Evolutionary conservation across 2,888 invertebrate species (phyloP), one percentile per base, ranked within the genome.

Genomic region (Gryllus longicercus): DNA sequence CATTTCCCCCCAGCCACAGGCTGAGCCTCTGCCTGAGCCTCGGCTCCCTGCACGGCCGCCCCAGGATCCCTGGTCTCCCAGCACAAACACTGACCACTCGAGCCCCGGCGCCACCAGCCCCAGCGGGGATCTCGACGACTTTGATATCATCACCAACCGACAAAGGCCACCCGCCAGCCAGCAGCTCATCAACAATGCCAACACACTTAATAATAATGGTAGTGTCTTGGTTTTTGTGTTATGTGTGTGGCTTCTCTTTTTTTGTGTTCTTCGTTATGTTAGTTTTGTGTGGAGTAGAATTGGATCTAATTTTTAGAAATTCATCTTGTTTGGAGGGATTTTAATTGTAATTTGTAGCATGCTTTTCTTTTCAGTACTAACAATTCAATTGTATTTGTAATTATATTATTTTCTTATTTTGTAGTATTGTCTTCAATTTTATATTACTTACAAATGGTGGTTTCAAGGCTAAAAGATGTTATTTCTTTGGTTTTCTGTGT

Each of bases 101-200:
- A 84, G 84, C 77, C 82, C 82, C 50, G 82, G 81, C 38, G 78
- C 76, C 50, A 77, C 76, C 51, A 82, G 82, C 51, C 82, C 82
- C n/a, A 75, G 16, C 51, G 84, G 84, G 11, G 95, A 95, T 87
- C 89, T 96, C 86, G 95, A 96, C 87, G 96, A 96, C 86, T 96
- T 96, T 88, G 96, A 96, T 87, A 91, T 94, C 82, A 92, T 96
- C 83, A 94, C 94, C 82, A 95, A 95, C 88, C 91, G 96, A 82
- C 92, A 91, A 85, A 89, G 88, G 85, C 86, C 87, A 84, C 80
- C 82, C 21, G 82, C 82, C 78, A 83, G 82, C 77, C 82, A 83
- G 75, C 83, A 83, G 79, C 83, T 83, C 77, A 82, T 83, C 79
- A 84, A 83, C 80, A 85, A 81, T 75, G 82, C 79, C 49, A 82